These are phyloP conservation scores for Trachops cirrhosus DNA, from an alignment of 2,797 vertebrate species.

Conservation along the genomic window DNA sequence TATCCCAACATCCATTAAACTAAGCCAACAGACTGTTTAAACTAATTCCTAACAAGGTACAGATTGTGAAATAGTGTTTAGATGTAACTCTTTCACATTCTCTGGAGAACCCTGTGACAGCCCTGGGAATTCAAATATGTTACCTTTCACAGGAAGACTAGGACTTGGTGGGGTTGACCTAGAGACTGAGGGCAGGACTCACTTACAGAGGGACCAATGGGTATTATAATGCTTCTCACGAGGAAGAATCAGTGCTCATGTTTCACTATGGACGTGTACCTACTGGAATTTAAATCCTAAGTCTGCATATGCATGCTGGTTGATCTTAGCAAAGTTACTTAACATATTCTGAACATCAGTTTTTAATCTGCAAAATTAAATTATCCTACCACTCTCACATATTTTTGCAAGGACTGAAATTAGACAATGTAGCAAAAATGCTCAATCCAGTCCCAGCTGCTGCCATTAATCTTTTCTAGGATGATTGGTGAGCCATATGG, in stretches of 20 bases:
- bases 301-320: background rate
- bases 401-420: background rate
- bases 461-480: background rate
- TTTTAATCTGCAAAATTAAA: background rate
- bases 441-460: background rate
- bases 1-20: background rate
- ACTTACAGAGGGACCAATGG: background rate
- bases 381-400: background rate
- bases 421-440: background rate
- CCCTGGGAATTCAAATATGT: background rate
- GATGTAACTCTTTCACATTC: background rate
- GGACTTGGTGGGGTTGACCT: background rate
- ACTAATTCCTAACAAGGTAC: too few species aligned
- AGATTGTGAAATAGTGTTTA: background rate
- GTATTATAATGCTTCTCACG: background rate
- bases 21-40: background rate
- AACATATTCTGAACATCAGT: background rate
- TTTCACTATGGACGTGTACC: background rate
- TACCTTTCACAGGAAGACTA: background rate
- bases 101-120: background rate
- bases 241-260: background rate
- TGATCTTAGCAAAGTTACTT: background rate
- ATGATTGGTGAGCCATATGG: background rate
- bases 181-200: background rate
- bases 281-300: background rate